Base-by-base conservation (phyloP, 2,888 invertebrate species). In the Gymnocheta viridis region DNA sequence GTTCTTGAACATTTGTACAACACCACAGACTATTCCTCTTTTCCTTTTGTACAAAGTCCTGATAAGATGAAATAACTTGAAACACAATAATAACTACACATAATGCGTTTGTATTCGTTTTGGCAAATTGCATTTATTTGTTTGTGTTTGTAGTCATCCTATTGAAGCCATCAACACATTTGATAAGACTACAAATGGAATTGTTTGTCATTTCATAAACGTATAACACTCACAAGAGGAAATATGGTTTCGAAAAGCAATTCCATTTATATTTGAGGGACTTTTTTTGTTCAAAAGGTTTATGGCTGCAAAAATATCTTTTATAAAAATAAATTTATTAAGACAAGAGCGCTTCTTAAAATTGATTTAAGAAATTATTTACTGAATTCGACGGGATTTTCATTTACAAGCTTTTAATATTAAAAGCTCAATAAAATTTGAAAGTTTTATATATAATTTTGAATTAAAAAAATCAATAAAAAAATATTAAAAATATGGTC, bases 111-210 rank as follows among this genome's bases (percentile, higher is more conserved):
- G 14, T 22, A 76, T 54, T 14, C 24, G 44, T 35, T n/a, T 14
- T 60, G 60, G 44, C 29, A 74, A 81, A 67, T 67, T 73, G 66
- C 60, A 67, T 74, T 72, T 67, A 73, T 49, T 56, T 58, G 66
- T 58, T 41, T 41, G n/a, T n/a, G n/a, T 67, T 51, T 32, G 17
- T 12, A 29, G 44, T 54, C 70, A 70, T 70, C 24, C 19, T 70
- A 32, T 79, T 79, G 64, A 41, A 35, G 24, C 22, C 64, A 62
- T 54, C 54, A 70, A 0, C 10, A 17, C 7, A 3, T 14, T 24
- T 51, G 60, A 62, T 62, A 22, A 54, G 32, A 12, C 7, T 64
- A 10, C 32, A 54, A 70, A 64, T 35, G 19, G 24, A 24, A 10
- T 38, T 54, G 79, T 47, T 38, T 54, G 79, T 47, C 54, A 56